These are phyloP conservation scores for Aphelinus atriplicis DNA, from an alignment of 1,140 invertebrate species.

Conservation along the genomic window DNA sequence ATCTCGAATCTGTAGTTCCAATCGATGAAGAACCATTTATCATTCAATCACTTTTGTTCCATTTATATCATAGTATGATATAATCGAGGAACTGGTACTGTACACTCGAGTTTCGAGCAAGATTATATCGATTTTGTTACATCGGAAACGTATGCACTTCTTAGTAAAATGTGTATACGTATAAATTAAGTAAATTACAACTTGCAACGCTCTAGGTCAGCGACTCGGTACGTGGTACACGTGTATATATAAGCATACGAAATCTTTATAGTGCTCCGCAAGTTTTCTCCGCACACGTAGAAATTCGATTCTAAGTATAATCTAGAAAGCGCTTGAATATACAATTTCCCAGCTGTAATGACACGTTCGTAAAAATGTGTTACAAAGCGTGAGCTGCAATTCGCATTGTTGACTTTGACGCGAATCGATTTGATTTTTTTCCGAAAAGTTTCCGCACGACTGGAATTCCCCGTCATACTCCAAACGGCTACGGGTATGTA, in stretches of 20 bases:
- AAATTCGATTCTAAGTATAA: slow-evolving; percentile 15
- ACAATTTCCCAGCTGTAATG: not conserved
- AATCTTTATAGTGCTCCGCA: not conserved
- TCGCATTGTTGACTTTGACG: not conserved
- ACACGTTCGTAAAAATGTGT: not conserved
- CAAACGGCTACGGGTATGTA: too few relatives aligned
- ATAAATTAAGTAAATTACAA: too few relatives aligned
- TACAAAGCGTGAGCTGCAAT: slow-evolving; percentile 12
- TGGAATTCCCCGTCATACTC: too few relatives aligned
- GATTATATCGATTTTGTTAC: too few relatives aligned
- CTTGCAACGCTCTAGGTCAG: not conserved
- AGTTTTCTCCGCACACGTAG: slow-evolving; percentile 2
- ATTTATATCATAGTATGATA: too few relatives aligned
- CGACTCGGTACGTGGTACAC: not conserved
- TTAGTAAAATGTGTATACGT: too few relatives aligned
- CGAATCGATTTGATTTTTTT: not conserved
- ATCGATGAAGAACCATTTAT: too few relatives aligned
- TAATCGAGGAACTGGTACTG: too few relatives aligned
- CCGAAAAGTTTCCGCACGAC: not conserved
- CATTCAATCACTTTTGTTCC: too few relatives aligned
- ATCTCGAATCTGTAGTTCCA: too few relatives aligned
- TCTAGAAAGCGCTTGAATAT: slow-evolving; percentile 14
- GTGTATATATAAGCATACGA: not conserved
- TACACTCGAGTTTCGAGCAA: too few relatives aligned
- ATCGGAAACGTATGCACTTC: too few relatives aligned